A percentile compares a stretch with the other conserved stretches of the same genome.
These are phyloP conservation scores for Dendrophyllia cribrosa DNA, from an alignment of 64 coral and sea anemone genomes.

Conservation along the genomic window DNA sequence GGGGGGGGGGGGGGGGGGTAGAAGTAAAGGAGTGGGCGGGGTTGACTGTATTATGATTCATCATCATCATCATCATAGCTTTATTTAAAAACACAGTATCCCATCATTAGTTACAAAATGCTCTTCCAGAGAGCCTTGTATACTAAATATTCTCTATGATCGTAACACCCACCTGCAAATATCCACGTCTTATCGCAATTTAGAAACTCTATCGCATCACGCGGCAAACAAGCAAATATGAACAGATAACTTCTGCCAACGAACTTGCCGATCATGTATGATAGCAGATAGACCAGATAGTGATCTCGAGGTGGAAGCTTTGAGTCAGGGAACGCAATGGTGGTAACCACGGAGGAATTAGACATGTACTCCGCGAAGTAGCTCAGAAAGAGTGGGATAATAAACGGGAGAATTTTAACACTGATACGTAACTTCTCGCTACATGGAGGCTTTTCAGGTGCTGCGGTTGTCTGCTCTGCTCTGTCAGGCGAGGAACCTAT, in stretches of 20 bases:
- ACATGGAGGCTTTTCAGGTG: background rate
- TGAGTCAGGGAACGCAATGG: slow-evolving; percentile 70
- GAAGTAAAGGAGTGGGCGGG: too few species aligned
- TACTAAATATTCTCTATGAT: too few species aligned
- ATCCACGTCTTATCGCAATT: slow-evolving; percentile 77
- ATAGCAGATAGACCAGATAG: slow-evolving; percentile 70
- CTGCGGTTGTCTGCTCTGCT: background rate
- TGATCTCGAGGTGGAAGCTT: slow-evolving; percentile 70
- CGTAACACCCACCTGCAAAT: slow-evolving; percentile 31
- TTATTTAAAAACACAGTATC: too few species aligned
- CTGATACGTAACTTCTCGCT: slow-evolving; percentile 35
- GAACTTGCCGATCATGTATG: slow-evolving; percentile 82
- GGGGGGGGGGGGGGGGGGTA: too few species aligned
- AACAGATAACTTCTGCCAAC: slow-evolving; percentile 77
- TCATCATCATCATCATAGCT: too few species aligned
- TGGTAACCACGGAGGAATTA: slow-evolving; percentile 69
- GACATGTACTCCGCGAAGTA: slow-evolving; percentile 81
- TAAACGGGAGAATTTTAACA: slow-evolving; percentile 64
- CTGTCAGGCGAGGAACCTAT: background rate
- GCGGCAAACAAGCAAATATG: slow-evolving; percentile 36
- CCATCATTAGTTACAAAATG: too few species aligned
- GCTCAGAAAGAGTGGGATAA: slow-evolving; percentile 59
- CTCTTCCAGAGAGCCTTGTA: too few species aligned
- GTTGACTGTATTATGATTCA: too few species aligned
- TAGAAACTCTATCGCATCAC: slow-evolving; percentile 9